phyloP scores from a whole-genome alignment of 2,888 invertebrate species.

The Drosophila anceps region DNA sequence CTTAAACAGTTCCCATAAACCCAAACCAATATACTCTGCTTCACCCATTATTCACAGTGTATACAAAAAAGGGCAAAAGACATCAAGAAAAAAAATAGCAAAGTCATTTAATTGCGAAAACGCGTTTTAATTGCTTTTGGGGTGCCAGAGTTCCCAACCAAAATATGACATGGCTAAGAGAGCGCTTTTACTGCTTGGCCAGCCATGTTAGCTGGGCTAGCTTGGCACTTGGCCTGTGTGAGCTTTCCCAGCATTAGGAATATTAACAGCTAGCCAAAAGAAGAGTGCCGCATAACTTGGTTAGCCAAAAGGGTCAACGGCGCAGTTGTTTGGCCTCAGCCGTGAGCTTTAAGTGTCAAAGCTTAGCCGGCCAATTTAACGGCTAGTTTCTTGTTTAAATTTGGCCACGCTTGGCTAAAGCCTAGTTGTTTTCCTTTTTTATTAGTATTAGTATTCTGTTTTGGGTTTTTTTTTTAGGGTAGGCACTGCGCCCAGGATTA shows the following conservation, averaged over 20 bases:
- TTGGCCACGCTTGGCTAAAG: slow-evolving; percentile 31
- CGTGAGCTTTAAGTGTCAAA: slow-evolving; percentile 39
- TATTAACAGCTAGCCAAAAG: slow-evolving; percentile 10
- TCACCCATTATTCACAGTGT: neutral
- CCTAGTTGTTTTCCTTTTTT: neutral
- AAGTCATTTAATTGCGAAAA: slow-evolving; percentile 80
- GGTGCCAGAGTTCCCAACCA: slow-evolving; percentile 30
- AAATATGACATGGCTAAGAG: slow-evolving; percentile 50
- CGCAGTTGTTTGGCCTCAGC: slow-evolving; percentile 29
- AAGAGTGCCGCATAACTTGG: slow-evolving; percentile 54
- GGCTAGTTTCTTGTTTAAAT: slow-evolving; percentile 39
- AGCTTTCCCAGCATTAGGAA: slow-evolving; percentile 64
- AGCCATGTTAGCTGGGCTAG: slow-evolving; percentile 9
- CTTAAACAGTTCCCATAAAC: neutral
- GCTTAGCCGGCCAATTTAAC: slow-evolving; percentile 40
- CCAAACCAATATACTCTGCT: neutral
- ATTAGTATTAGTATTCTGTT: too few species aligned
- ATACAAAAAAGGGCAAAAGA: slow-evolving; percentile 20
- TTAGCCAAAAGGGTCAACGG: slow-evolving; percentile 34
- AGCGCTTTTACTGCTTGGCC: slow-evolving; percentile 10
- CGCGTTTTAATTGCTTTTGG: slow-evolving; percentile 79
- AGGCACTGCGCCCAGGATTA: slow-evolving; percentile 30
- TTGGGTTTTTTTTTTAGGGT: neutral
- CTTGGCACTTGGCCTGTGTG: slow-evolving; percentile 35
- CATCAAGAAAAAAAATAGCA: slow-evolving; percentile 73